A percentile compares a stretch with the other conserved stretches of the same genome.
These are phyloP conservation scores for Eupithecia inturbata DNA, from an alignment of 2,888 invertebrate genomes.

Conservation along the genomic window DNA sequence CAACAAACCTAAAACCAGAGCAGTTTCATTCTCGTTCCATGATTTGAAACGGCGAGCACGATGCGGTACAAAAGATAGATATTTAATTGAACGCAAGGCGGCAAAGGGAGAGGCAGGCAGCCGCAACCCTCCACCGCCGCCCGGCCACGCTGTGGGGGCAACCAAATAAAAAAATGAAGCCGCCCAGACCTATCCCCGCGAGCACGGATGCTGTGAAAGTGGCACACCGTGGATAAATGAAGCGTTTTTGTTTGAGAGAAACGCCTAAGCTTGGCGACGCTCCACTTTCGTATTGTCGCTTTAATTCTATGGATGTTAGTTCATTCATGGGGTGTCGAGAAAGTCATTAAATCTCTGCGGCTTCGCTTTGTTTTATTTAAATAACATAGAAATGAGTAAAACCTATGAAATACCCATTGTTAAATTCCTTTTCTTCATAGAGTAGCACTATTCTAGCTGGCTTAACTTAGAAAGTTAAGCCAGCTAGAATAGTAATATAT, in stretches of 20 bases:
- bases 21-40: constrained; percentile 77
- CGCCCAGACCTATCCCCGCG: constrained; percentile 72
- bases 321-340: constrained; percentile 65
- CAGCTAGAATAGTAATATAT: too few relatives aligned
- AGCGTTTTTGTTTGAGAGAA: constrained; percentile 81
- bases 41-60: constrained; percentile 78
- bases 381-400: constrained; percentile 22
- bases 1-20: constrained; percentile 5
- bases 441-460: neutral
- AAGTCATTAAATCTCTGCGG: constrained; percentile 70
- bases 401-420: neutral
- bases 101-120: constrained; percentile 60
- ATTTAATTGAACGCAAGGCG: constrained; percentile 81
- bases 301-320: constrained; percentile 78
- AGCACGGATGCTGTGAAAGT: constrained; percentile 83
- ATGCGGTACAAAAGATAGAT: constrained; percentile 78
- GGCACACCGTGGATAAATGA: constrained; percentile 83
- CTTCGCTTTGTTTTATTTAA: constrained; percentile 49
- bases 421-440: neutral
- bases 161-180: constrained; percentile 78
- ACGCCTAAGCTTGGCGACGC: constrained; percentile 77
- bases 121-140: constrained; percentile 60
- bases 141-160: constrained; percentile 57
- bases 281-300: constrained; percentile 80
- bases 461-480: too few relatives aligned